A percentile compares a stretch with the other conserved stretches of the same genome.
phyloP scores from a whole-genome alignment of 1,140 invertebrate species.

The Hyles vespertilio region DNA sequence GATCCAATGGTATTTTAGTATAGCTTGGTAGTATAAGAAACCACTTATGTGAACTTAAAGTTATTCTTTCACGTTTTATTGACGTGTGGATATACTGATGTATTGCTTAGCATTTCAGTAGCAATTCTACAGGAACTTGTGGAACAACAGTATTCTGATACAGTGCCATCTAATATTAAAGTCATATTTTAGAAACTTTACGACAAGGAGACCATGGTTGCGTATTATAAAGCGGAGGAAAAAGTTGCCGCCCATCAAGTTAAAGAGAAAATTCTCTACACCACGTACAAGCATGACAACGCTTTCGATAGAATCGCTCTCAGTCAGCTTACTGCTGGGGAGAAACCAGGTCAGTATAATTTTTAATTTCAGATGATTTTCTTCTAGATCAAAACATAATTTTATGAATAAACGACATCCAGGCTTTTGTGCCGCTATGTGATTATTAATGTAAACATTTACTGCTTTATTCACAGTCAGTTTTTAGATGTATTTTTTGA shows the following conservation, averaged over 20 bases:
- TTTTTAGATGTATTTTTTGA: too few relatives aligned
- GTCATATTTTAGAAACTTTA: conserved; percentile 47
- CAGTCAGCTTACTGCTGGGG: conserved; percentile 53
- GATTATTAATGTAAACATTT: too few relatives aligned
- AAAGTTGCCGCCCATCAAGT: conserved; percentile 40
- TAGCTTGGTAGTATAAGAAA: neutral
- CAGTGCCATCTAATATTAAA: neutral
- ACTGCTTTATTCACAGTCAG: too few relatives aligned
- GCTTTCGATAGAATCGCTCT: conserved; percentile 53
- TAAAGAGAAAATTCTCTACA: conserved; percentile 27
- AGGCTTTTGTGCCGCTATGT: too few relatives aligned
- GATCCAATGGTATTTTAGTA: conserved; percentile 50
- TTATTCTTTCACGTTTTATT: neutral
- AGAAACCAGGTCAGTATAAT: conserved; percentile 36
- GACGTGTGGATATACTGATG: too few relatives aligned
- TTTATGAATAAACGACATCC: too few relatives aligned
- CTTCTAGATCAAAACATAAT: neutral
- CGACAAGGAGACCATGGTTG: conserved; percentile 53
- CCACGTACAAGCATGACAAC: conserved; percentile 46
- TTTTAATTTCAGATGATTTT: neutral
- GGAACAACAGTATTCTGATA: too few relatives aligned
- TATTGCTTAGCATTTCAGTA: too few relatives aligned
- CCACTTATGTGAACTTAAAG: neutral
- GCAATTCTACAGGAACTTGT: too few relatives aligned
- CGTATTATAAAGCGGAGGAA: conserved; percentile 41